Conservation (phyloP, 2,888 invertebrate genomes). For the Phlogophora meticulosa region DNA sequence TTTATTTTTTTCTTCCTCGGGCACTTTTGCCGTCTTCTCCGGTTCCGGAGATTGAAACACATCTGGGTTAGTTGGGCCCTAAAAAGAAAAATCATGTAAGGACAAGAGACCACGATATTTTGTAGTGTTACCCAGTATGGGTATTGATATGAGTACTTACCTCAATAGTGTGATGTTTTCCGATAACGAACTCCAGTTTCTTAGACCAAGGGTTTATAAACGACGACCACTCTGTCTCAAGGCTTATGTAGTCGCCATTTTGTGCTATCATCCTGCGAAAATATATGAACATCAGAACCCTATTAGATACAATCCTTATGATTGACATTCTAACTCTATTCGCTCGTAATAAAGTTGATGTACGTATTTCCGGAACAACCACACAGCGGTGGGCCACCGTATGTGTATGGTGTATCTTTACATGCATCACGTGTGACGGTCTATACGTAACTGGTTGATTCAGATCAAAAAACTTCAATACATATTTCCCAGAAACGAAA, state of each 20-base stretch:
- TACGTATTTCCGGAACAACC: no score
- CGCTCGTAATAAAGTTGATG: no score
- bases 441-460: no score
- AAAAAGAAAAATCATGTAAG: conserved; percentile 58
- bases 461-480: no score
- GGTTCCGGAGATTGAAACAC: conserved; percentile 91
- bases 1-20: conserved; percentile 92
- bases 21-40: conserved; percentile 78
- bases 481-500: no score
- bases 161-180: conserved; percentile 95
- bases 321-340: no score
- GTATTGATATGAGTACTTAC: conserved; percentile 78
- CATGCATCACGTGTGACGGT: no score
- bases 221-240: conserved; percentile 98
- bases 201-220: conserved; percentile 98
- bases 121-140: not conserved
- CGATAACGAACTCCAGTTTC: conserved; percentile 97
- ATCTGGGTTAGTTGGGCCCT: conserved; percentile 95
- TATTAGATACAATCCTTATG: no score
- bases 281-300: no score
- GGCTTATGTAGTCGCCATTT: conserved; percentile 95
- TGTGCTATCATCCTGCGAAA: conserved; percentile 93
- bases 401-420: no score
- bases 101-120: not conserved
- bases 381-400: no score